Conservation (phyloP, 64 coral and sea anemone species). For the Montipora sp. region DNA sequence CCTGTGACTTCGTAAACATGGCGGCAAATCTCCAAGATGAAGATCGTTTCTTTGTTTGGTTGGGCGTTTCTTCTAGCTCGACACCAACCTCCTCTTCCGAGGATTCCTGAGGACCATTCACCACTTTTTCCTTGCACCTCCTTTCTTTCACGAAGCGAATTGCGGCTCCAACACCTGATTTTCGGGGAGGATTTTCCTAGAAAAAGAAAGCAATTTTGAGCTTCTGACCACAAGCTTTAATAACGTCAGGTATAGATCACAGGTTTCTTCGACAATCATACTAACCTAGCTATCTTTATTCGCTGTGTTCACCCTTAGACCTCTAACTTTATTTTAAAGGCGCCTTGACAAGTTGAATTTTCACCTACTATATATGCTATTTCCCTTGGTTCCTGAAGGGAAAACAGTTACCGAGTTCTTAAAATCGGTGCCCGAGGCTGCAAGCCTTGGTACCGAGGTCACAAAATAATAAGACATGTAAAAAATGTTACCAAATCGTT, state of each 20-base stretch:
- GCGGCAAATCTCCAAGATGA: not conserved
- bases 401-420: too few relatives aligned
- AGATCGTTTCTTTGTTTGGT: not conserved
- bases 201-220: not conserved
- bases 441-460: too few relatives aligned
- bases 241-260: not conserved
- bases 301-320: too few relatives aligned
- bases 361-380: too few relatives aligned
- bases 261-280: too few relatives aligned
- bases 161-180: not conserved
- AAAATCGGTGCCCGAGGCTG: too few relatives aligned
- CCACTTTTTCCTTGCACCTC: not conserved
- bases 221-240: not conserved
- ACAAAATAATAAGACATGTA: too few relatives aligned
- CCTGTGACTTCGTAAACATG: slow-evolving; percentile 41
- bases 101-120: not conserved
- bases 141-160: slow-evolving; percentile 23
- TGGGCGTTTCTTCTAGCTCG: not conserved
- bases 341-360: too few relatives aligned
- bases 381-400: too few relatives aligned
- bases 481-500: too few relatives aligned
- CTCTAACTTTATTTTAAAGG: too few relatives aligned
- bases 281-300: too few relatives aligned
- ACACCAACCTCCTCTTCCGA: not conserved
- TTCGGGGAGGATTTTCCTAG: slow-evolving; percentile 3